Conservation (phyloP, 2,888 invertebrate species). For the Cryptosula pallasiana region DNA sequence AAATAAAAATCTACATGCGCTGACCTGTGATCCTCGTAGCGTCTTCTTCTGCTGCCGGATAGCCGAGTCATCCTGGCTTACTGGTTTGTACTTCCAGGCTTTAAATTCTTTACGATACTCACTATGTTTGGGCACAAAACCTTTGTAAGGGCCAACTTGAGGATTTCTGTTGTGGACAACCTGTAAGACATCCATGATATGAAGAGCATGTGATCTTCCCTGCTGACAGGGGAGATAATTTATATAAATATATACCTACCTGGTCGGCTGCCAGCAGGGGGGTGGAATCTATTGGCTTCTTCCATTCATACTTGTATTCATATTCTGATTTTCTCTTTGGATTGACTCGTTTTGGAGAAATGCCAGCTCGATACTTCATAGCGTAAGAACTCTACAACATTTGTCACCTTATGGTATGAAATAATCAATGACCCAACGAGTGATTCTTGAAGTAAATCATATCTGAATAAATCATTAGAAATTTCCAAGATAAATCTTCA, state of each 20-base stretch:
- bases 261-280: conserved; percentile 20
- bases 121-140: conserved; percentile 35
- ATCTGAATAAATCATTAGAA: too few relatives aligned
- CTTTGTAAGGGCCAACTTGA: conserved; percentile 35
- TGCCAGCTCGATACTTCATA: conserved; percentile 43
- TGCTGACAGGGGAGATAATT: too few relatives aligned
- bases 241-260: background rate
- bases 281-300: conserved; percentile 11
- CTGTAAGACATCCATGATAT: too few relatives aligned
- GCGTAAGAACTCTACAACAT: conserved; percentile 43
- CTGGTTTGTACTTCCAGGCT: conserved; percentile 29
- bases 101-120: conserved; percentile 44
- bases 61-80: background rate
- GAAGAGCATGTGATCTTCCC: too few relatives aligned
- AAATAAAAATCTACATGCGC: too few relatives aligned
- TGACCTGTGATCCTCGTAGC: background rate
- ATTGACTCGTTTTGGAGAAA: conserved; percentile 31
- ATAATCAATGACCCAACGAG: too few relatives aligned
- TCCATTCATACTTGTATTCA: conserved; percentile 21
- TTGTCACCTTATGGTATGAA: too few relatives aligned
- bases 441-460: too few relatives aligned
- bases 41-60: background rate
- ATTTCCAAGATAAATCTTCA: too few relatives aligned
- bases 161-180: conserved; percentile 44
- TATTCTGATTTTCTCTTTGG: conserved; percentile 22